Base-by-base conservation (phyloP, 2,888 invertebrate species). In the Tanytarsus gracilentus region DNA sequence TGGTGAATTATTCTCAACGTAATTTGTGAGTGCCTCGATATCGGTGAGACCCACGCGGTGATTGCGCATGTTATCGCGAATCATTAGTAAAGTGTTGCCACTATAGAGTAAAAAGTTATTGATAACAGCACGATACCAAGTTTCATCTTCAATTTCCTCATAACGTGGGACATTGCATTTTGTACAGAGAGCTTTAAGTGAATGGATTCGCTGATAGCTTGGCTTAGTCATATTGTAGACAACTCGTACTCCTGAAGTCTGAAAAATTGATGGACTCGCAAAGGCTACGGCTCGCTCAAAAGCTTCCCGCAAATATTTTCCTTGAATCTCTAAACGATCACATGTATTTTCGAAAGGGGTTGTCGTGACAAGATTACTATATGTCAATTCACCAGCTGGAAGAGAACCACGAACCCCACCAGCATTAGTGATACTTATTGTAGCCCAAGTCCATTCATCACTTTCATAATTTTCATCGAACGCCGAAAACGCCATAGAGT, bases 261-360 rank as follows among this genome's bases (percentile, higher is more conserved):
- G 84, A 61, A 83, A 65, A 72, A 82, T 76, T 14, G 77, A 75
- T 1, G 74, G 67, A 61, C 77, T 76, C 62, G 70, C 69, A 66
- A 9, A 76, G 0, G 74, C 73, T 1, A 79, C 77, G 0, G 78
- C 76, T 67, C 75, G 77, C 69, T 85, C 84, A 2, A 84, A 75
- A 9, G 84, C 80, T 62, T 80, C 78, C 61, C 78, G 68, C 3
- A 92, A 69, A 64, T 82, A 73, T 62, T 76, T 72, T 0, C 92
- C 92, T 56, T 77, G 75, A 60, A 92, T 69, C 66, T 85, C 84
- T 59, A 84, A 80, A 11, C 84, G 76, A 66, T 87, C 83, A 62
- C 89, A 75, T 48, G 78, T 80, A 71, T 90, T 90, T 67, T 82
- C 82, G 68, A 91, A 93, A 0, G 92, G 92, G 62, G 83, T 77